These are phyloP conservation scores for Ceratosolen fusciceps DNA, from an alignment of 1,140 invertebrate species.

Conservation along the genomic window DNA sequence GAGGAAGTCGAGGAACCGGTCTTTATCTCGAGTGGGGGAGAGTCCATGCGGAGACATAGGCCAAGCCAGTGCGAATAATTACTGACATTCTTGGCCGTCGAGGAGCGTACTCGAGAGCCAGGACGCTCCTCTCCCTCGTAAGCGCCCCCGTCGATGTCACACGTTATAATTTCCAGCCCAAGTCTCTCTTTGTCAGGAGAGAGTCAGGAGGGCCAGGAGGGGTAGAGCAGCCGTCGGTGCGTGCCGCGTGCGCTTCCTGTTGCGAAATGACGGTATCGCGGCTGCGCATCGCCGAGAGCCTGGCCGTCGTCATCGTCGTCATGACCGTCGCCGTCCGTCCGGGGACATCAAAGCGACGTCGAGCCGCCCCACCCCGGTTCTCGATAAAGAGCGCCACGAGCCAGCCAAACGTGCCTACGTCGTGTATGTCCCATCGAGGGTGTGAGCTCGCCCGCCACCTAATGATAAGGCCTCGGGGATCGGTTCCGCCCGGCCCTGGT, in stretches of 20 bases:
- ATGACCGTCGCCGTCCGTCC: background rate
- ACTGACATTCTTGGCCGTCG: background rate
- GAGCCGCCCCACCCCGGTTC: background rate
- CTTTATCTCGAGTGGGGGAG: background rate
- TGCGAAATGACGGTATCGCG: slow-evolving; percentile 17
- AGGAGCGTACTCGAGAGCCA: background rate
- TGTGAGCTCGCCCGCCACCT: slow-evolving; percentile 42
- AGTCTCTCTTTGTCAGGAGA: no score
- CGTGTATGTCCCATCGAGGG: slow-evolving; percentile 23
- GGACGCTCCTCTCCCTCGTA: background rate
- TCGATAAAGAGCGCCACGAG: background rate
- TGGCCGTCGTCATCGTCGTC: no score
- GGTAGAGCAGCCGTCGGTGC: background rate
- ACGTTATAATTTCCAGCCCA: background rate
- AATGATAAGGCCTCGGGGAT: slow-evolving; percentile 36
- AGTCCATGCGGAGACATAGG: background rate
- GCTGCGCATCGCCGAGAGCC: background rate
- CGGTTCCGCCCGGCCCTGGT: slow-evolving; percentile 9
- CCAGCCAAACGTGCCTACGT: slow-evolving; percentile 22
- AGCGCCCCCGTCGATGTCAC: background rate
- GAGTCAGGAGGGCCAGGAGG: background rate
- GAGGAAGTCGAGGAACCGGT: background rate
- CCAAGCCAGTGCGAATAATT: background rate
- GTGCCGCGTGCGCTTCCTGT: slow-evolving; percentile 30
- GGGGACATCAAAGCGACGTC: no score